Evolutionary conservation across 2,797 vertebrate species (phyloP).

Genomic region (Galaxias olidus): DNA sequence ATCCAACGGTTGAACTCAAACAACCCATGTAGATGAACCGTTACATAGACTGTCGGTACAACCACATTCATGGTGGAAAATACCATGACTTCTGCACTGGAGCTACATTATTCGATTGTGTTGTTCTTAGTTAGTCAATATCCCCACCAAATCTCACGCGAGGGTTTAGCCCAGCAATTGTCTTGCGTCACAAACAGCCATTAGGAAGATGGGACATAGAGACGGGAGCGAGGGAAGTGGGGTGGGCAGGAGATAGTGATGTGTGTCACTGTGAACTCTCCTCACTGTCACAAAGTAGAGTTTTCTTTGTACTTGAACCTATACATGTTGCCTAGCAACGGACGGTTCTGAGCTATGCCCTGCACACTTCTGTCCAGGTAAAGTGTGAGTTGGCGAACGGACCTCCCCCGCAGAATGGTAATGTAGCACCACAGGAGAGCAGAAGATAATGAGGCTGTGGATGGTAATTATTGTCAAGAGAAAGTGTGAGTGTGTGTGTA

Average conservation of each 20-base stretch:
- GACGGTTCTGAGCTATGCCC: background rate
- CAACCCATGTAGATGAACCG: background rate
- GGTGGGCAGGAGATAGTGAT: no score
- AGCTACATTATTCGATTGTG: no score
- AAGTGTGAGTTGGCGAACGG: slow-evolving; percentile 3
- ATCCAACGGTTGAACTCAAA: background rate
- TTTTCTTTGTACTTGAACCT: background rate
- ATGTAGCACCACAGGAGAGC: background rate
- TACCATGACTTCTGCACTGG: no score
- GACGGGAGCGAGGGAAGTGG: no score
- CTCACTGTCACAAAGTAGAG: background rate
- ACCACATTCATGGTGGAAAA: no score
- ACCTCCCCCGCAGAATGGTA: slow-evolving; percentile 3
- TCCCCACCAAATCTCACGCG: no score
- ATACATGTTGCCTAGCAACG: slow-evolving; percentile 1
- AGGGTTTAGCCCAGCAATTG: no score
- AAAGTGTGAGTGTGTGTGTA: background rate
- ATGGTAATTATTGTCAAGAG: background rate
- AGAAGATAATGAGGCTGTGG: background rate
- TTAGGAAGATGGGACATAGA: no score
- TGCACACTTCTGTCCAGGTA: slow-evolving; percentile 1
- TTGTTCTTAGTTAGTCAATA: no score
- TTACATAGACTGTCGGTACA: no score
- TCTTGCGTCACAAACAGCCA: no score
- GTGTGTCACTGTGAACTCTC: background rate